These are phyloP conservation scores for Drosophila bocqueti DNA, from an alignment of 1,140 invertebrate species.

Conservation along the genomic window DNA sequence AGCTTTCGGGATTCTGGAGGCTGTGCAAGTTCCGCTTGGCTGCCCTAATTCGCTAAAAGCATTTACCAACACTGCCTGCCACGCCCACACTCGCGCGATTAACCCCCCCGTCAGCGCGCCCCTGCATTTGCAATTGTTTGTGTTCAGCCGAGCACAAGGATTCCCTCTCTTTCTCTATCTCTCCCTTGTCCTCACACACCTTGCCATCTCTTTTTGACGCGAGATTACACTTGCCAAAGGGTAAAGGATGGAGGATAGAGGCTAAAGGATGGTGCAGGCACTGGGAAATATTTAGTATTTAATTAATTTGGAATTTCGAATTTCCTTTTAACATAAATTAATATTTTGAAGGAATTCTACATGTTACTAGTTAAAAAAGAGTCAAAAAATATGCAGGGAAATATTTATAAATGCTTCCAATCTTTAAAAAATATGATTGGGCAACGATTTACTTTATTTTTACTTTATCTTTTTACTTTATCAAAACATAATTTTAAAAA, in stretches of 20 bases:
- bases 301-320: neutral
- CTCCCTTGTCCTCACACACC: neutral
- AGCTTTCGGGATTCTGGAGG: slow-evolving; percentile 44
- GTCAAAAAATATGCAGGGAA: too few species aligned
- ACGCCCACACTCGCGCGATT: slow-evolving; percentile 35
- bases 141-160: slow-evolving; percentile 58
- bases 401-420: too few species aligned
- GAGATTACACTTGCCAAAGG: slow-evolving; percentile 47
- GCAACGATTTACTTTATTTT: too few species aligned
- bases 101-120: slow-evolving; percentile 28
- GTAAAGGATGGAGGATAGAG: slow-evolving; percentile 6
- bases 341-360: too few species aligned
- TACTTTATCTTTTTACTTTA: too few species aligned
- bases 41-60: slow-evolving; percentile 61
- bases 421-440: too few species aligned
- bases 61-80: slow-evolving; percentile 69
- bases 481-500: too few species aligned
- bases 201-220: slow-evolving; percentile 30
- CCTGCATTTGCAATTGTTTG: slow-evolving; percentile 50
- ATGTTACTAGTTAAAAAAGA: too few species aligned
- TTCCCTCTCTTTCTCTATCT: slow-evolving; percentile 5
- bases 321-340: neutral
- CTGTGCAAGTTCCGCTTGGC: slow-evolving; percentile 46
- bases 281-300: neutral
- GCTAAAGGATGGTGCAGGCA: neutral